Percentiles rank a stretch among this genome's conserved stretches.
phyloP scores from a whole-genome alignment of 2,113 vertebrate species.

The Morone saxatilis region DNA sequence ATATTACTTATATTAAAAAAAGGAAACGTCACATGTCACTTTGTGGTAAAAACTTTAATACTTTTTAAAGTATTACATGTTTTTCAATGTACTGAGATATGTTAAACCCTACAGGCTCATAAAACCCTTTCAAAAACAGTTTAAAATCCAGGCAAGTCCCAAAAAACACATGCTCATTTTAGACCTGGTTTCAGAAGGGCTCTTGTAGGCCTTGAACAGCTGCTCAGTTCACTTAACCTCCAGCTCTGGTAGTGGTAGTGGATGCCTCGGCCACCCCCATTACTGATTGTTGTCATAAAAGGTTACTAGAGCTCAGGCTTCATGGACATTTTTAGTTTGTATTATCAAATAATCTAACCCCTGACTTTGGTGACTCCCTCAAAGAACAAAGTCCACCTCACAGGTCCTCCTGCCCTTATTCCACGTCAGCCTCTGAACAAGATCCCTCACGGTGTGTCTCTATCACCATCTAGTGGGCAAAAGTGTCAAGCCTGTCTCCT shows the following conservation, averaged over 20 bases:
- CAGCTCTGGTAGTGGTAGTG: neutral
- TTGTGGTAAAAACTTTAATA: no score
- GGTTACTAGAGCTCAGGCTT: constrained; percentile 10
- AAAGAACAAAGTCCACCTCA: constrained; percentile 44
- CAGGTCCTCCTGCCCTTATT: neutral
- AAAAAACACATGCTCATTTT: no score
- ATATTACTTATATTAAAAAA: no score
- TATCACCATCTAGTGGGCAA: constrained; percentile 16
- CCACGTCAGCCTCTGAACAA: neutral
- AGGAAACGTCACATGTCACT: no score
- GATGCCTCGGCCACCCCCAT: neutral
- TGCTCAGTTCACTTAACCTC: no score
- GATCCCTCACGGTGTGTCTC: neutral
- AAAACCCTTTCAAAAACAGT: no score
- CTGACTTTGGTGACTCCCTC: neutral
- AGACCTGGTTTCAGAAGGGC: no score
- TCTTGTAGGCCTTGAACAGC: no score
- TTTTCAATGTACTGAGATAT: no score
- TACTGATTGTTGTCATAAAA: neutral
- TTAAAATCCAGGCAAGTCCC: no score
- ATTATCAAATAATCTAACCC: constrained; percentile 21
- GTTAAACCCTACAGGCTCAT: no score
- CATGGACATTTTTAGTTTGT: neutral
- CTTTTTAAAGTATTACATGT: no score
- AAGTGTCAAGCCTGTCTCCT: neutral